Evolutionary conservation across 2,888 invertebrate genomes (phyloP).

Genomic region (Hoplodrina blanda): DNA sequence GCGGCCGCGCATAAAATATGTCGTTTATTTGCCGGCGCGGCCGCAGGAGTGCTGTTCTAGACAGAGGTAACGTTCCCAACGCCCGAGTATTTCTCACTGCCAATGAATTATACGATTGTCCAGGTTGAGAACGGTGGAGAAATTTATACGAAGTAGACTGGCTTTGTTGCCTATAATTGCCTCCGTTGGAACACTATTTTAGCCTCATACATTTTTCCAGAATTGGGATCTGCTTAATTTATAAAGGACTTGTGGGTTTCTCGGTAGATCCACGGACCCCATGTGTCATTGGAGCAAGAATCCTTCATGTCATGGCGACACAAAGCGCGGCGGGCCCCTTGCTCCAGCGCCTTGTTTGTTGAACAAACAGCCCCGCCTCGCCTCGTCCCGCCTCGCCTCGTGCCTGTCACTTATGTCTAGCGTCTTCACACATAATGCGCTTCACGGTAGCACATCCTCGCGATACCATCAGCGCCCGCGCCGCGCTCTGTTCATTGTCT

Average conservation of each 20-base stretch:
- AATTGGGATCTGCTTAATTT: background rate
- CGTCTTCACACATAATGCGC: slow-evolving; percentile 57
- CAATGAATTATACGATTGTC: slow-evolving; percentile 36
- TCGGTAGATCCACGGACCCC: slow-evolving; percentile 52
- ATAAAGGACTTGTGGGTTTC: slow-evolving; percentile 16
- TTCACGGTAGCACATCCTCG: slow-evolving; percentile 63
- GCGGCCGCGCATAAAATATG: slow-evolving; percentile 49
- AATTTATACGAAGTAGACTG: slow-evolving; percentile 13
- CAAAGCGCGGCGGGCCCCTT: slow-evolving; percentile 72
- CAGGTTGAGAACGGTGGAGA: slow-evolving; percentile 35
- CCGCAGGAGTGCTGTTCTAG: slow-evolving; percentile 29
- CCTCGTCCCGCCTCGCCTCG: slow-evolving; percentile 53
- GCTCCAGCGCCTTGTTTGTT: slow-evolving; percentile 80
- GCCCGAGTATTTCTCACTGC: slow-evolving; percentile 37
- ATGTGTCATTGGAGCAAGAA: slow-evolving; percentile 51
- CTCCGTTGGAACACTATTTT: background rate
- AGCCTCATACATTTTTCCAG: background rate
- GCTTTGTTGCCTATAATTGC: slow-evolving; percentile 1
- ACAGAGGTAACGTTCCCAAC: slow-evolving; percentile 43
- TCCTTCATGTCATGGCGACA: slow-evolving; percentile 75
- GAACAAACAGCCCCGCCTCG: slow-evolving; percentile 77
- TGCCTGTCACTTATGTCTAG: slow-evolving; percentile 67
- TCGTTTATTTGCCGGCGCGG: slow-evolving; percentile 52
- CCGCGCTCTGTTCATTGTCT: slow-evolving; percentile 48
- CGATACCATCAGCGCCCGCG: slow-evolving; percentile 58